A percentile compares a stretch with the other conserved stretches of the same genome.
Conservation (phyloP, 2,113 vertebrate species). For the Phalacrocorax carbo region DNA sequence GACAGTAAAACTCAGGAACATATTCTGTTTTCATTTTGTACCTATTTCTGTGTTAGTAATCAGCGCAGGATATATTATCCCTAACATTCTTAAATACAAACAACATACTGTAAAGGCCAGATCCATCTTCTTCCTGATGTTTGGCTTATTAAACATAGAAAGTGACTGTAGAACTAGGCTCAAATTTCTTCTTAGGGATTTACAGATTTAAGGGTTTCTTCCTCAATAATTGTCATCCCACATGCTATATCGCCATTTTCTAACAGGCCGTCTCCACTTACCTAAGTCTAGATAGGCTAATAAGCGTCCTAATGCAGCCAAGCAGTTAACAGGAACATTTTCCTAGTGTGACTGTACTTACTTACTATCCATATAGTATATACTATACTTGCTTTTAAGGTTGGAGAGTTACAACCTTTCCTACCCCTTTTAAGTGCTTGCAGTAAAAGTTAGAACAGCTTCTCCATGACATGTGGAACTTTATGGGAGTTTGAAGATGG, state of each 20-base stretch:
- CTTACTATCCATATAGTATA: no score
- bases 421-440: background rate
- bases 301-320: background rate
- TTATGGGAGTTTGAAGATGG: background rate
- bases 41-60: background rate
- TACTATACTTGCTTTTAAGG: background rate
- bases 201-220: background rate
- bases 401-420: background rate
- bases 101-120: background rate
- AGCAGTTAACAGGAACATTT: background rate
- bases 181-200: background rate
- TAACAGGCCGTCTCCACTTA: background rate
- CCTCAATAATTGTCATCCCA: background rate
- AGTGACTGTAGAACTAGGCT: background rate
- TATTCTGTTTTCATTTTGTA: background rate
- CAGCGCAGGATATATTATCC: background rate
- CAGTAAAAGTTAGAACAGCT: background rate
- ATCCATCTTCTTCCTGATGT: background rate
- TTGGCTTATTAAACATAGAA: background rate
- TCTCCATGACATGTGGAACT: background rate
- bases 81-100: background rate
- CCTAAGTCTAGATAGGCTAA: background rate
- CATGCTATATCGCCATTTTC: background rate
- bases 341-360: background rate
- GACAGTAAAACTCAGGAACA: background rate